Percentiles rank a stretch among this genome's conserved stretches.
These are phyloP conservation scores for Hyperoplus immaculatus DNA, from an alignment of 2,797 vertebrate species.

Conservation along the genomic window DNA sequence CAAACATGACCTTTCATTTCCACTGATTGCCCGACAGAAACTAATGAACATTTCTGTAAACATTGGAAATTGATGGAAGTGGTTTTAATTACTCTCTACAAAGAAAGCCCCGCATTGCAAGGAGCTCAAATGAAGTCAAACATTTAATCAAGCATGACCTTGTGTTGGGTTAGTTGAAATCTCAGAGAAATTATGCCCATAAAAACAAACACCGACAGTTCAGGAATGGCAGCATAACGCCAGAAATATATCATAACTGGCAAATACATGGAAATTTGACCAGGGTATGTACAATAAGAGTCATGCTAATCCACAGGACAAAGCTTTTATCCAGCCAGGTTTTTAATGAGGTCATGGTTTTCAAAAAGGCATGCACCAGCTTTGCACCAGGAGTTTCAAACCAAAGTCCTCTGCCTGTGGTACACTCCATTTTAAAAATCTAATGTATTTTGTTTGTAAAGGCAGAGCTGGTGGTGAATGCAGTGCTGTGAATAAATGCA, in stretches of 20 bases:
- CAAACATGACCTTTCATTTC: constrained; percentile 87
- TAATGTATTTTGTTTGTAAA: constrained; percentile 47
- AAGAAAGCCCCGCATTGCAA: constrained; percentile 71
- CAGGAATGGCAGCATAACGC: constrained; percentile 63
- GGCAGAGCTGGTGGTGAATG: constrained; percentile 24
- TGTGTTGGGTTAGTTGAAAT: constrained; percentile 77
- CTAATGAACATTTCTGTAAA: constrained; percentile 87
- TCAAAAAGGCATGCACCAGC: constrained; percentile 68
- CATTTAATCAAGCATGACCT: constrained; percentile 84
- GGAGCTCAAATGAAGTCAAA: constrained; percentile 83
- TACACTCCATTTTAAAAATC: constrained; percentile 24
- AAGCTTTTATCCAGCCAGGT: constrained; percentile 69
- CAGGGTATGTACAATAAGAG: constrained; percentile 63
- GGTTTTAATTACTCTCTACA: constrained; percentile 86
- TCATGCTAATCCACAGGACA: constrained; percentile 70
- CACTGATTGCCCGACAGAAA: constrained; percentile 82
- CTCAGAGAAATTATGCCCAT: constrained; percentile 46
- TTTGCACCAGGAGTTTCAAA: constrained; percentile 48
- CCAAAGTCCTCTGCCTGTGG: constrained; percentile 42
- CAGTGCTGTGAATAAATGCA: constrained; percentile 40
- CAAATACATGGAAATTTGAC: constrained; percentile 61
- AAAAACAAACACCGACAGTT: constrained; percentile 63
- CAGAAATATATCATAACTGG: constrained; percentile 64
- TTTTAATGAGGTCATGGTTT: constrained; percentile 80
- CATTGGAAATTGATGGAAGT: constrained; percentile 82